Conservation (phyloP, 64 coral and sea anemone species). For the Stichodactyla mertensii region DNA sequence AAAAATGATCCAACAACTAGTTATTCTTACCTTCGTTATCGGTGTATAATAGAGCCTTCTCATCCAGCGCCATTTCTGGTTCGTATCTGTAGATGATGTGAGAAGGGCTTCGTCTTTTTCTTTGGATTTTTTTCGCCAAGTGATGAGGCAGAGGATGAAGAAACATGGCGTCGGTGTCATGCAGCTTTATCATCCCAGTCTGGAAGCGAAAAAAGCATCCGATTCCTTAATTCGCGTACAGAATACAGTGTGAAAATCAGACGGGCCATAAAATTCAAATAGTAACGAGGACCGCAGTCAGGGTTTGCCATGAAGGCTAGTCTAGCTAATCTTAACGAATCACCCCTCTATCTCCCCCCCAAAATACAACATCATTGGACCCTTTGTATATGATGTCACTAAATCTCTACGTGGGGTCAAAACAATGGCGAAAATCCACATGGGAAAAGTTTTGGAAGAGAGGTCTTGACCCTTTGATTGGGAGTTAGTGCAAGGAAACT, state of each 20-base stretch:
- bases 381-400: too few relatives aligned
- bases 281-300: too few relatives aligned
- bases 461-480: too few relatives aligned
- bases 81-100: constrained; percentile 39
- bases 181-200: constrained; percentile 32
- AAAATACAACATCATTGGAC: too few relatives aligned
- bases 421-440: too few relatives aligned
- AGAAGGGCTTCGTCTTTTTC: background rate
- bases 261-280: too few relatives aligned
- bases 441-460: too few relatives aligned
- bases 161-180: constrained; percentile 1
- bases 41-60: background rate
- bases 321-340: too few relatives aligned
- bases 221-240: background rate
- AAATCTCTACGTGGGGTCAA: too few relatives aligned
- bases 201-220: background rate
- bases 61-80: background rate
- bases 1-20: too few relatives aligned
- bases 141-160: constrained; percentile 36
- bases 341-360: too few relatives aligned
- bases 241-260: background rate
- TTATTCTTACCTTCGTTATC: background rate
- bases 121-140: constrained; percentile 29
- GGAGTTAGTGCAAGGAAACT: background rate
- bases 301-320: too few relatives aligned